These are phyloP conservation scores for Microcaecilia unicolor DNA, from an alignment of 2,797 vertebrate genomes.

Conservation along the genomic window DNA sequence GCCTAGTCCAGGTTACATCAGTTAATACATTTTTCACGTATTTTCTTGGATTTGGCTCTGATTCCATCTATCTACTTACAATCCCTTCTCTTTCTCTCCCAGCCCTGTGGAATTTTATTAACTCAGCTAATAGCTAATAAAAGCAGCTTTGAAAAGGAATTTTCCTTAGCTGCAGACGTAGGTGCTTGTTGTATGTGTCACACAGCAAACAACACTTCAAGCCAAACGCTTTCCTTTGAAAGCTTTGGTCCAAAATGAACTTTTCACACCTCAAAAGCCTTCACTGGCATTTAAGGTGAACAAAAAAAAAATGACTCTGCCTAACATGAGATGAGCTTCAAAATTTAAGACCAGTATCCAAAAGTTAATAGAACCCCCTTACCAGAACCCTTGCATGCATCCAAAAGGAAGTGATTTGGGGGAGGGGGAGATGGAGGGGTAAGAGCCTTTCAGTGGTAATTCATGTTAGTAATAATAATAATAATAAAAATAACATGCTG, in stretches of 20 bases:
- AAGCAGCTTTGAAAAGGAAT: constrained; percentile 30
- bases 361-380: constrained; percentile 11
- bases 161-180: constrained; percentile 35
- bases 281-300: constrained; percentile 11
- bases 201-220: constrained; percentile 12
- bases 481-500: too few relatives aligned
- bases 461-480: too few relatives aligned
- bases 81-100: constrained; percentile 11
- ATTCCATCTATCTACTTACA: constrained; percentile 18
- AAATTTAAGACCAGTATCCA: constrained; percentile 34
- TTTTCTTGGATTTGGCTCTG: constrained; percentile 12
- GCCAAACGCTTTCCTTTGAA: constrained; percentile 16
- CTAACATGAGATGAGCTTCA: constrained; percentile 22
- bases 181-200: constrained; percentile 21
- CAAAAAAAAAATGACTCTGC: constrained; percentile 16
- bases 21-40: constrained; percentile 1
- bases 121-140: constrained; percentile 37
- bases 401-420: too few relatives aligned
- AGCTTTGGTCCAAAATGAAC: constrained; percentile 25
- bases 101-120: constrained; percentile 36
- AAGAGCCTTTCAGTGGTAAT: too few relatives aligned
- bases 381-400: too few relatives aligned
- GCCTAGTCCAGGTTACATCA: constrained; percentile 11
- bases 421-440: too few relatives aligned
- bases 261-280: background rate